Conservation (phyloP, 2,797 vertebrate species). For the Echiichthys vipera region DNA sequence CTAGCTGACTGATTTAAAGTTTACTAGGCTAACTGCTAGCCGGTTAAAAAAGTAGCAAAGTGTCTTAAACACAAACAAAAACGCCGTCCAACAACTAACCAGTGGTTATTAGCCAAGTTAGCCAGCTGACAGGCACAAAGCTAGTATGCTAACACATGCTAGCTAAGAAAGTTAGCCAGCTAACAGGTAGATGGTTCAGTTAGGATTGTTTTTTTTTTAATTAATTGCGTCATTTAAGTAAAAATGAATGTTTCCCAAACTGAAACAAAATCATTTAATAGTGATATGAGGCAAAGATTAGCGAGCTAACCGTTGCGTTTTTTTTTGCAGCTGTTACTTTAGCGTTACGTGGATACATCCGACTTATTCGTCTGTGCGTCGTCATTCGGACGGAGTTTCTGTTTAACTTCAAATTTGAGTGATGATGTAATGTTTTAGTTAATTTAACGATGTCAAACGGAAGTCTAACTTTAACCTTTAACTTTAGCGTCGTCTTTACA, state of each 20-base stretch:
- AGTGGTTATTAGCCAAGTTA: conserved; percentile 34
- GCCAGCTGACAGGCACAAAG: conserved; percentile 66
- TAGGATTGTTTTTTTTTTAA: not conserved
- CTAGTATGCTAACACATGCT: conserved; percentile 46
- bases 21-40: conserved; percentile 55
- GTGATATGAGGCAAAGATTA: conserved; percentile 29
- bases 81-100: conserved; percentile 34
- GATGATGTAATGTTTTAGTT: no score
- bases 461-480: no score
- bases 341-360: conserved; percentile 16
- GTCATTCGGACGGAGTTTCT: no score
- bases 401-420: no score
- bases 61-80: conserved; percentile 26
- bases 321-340: conserved; percentile 25
- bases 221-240: not conserved
- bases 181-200: conserved; percentile 40
- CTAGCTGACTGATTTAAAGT: conserved; percentile 41
- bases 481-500: no score
- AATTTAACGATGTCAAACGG: no score
- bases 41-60: conserved; percentile 36
- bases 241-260: conserved; percentile 12
- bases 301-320: conserved; percentile 18
- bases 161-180: conserved; percentile 49
- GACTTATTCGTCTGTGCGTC: not conserved
- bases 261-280: conserved; percentile 13